Evolutionary conservation across 2,888 invertebrate genomes (phyloP).

Genomic region (Aphodius sticticus): DNA sequence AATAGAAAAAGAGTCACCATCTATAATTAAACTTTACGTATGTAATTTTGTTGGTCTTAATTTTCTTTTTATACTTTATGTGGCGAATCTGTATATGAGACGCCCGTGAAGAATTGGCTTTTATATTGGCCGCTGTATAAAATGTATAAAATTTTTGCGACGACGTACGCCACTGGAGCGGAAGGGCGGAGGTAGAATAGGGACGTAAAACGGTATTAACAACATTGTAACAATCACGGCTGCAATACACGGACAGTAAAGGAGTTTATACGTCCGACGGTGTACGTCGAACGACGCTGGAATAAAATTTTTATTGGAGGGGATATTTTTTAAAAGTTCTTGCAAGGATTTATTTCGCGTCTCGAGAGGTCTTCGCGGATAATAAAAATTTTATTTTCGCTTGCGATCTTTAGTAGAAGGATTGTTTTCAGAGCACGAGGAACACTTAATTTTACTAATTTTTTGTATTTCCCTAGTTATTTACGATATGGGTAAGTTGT

Average conservation of each 20-base stretch:
- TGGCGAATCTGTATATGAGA: neutral
- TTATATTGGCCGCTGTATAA: neutral
- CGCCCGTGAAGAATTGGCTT: neutral
- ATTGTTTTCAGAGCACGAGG: too few species aligned
- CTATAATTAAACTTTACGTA: too few species aligned
- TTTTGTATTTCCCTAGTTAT: too few species aligned
- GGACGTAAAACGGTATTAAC: conserved; percentile 4
- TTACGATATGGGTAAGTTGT: too few species aligned
- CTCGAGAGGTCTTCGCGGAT: neutral
- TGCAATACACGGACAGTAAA: neutral
- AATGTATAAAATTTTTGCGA: neutral
- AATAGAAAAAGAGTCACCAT: too few species aligned
- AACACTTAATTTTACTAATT: too few species aligned
- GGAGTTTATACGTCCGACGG: neutral
- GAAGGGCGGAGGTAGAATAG: neutral
- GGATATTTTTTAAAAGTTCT: neutral
- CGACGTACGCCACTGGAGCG: neutral
- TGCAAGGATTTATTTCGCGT: too few species aligned
- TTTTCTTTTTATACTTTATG: neutral
- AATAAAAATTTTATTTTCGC: neutral
- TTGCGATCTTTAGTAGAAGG: too few species aligned
- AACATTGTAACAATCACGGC: neutral
- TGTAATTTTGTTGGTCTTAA: neutral
- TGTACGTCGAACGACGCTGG: neutral
- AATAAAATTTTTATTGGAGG: neutral